Evolutionary conservation across 2,113 vertebrate genomes (phyloP).

Genomic region (Columbina picui): DNA sequence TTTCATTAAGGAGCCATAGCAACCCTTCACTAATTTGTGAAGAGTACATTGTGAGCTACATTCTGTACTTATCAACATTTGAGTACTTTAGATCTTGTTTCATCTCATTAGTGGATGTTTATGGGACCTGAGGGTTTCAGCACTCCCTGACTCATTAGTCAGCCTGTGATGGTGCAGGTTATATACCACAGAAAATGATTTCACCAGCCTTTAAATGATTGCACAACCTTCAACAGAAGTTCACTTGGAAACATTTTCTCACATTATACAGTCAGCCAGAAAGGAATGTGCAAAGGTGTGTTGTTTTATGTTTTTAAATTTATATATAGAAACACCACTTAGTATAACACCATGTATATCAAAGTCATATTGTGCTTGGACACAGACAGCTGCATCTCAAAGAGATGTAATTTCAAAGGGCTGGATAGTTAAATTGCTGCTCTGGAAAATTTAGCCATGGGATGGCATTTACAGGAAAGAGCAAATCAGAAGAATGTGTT

Average conservation of each 20-base stretch:
- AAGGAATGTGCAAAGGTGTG: background rate
- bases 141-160: conserved; percentile 36
- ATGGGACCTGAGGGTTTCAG: conserved; percentile 52
- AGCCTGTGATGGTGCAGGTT: background rate
- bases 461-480: background rate
- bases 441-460: background rate
- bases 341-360: background rate
- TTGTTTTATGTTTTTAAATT: background rate
- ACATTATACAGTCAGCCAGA: background rate
- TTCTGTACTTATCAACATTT: conserved; percentile 51
- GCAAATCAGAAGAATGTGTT: background rate
- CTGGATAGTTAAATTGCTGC: conserved; percentile 15
- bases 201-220: background rate
- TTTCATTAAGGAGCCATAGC: conserved; percentile 66
- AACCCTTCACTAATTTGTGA: conserved; percentile 57
- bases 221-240: background rate
- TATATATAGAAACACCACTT: background rate
- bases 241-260: background rate
- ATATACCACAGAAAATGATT: background rate
- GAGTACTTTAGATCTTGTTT: conserved; percentile 42
- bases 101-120: conserved; percentile 52
- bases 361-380: background rate
- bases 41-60: conserved; percentile 43
- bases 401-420: conserved; percentile 13
- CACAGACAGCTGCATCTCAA: background rate